phyloP scores from a whole-genome alignment of 37 sponge, comb jelly and placozoan species.

The Axinella damicornis region DNA sequence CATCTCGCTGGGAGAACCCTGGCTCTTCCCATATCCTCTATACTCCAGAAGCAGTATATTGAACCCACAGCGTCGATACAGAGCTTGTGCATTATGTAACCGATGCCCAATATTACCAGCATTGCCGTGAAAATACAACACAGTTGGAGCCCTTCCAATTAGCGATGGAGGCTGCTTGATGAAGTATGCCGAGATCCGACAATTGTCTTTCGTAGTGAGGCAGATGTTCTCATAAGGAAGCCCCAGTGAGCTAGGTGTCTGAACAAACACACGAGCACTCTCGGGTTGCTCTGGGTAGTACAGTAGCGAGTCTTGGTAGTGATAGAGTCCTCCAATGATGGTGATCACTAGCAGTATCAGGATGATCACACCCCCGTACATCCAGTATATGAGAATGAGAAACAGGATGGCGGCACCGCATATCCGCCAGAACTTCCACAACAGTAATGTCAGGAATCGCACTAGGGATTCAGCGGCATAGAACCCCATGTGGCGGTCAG shows the following conservation, averaged over 20 bases:
- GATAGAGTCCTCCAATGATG: conserved; percentile 91
- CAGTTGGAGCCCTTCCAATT: conserved; percentile 74
- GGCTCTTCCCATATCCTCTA: conserved; percentile 97
- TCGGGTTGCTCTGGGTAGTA: conserved; percentile 98
- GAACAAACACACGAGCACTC: conserved; percentile 94
- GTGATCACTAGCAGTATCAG: conserved; percentile 86
- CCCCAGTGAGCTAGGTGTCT: conserved; percentile 90
- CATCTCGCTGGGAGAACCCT: conserved; percentile 89
- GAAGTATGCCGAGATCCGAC: conserved; percentile 84
- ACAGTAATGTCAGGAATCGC: conserved; percentile 54
- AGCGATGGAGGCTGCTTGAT: conserved; percentile 85
- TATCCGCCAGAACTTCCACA: conserved; percentile 90
- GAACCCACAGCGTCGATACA: conserved; percentile 90
- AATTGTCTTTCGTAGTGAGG: conserved; percentile 83
- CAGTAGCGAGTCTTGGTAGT: conserved; percentile 97
- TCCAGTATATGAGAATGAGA: conserved; percentile 93
- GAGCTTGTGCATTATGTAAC: conserved; percentile 95
- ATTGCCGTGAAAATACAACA: conserved; percentile 96
- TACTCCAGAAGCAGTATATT: conserved; percentile 97
- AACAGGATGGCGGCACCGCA: conserved; percentile 93
- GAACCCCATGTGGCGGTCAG: conserved; percentile 92
- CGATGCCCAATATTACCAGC: conserved; percentile 99
- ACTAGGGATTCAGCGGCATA: conserved; percentile 78
- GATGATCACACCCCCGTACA: conserved; percentile 91
- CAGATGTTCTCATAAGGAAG: conserved; percentile 90